phyloP scores from a whole-genome alignment of 2,797 vertebrate species.

The Myiotriccus ornatus region DNA sequence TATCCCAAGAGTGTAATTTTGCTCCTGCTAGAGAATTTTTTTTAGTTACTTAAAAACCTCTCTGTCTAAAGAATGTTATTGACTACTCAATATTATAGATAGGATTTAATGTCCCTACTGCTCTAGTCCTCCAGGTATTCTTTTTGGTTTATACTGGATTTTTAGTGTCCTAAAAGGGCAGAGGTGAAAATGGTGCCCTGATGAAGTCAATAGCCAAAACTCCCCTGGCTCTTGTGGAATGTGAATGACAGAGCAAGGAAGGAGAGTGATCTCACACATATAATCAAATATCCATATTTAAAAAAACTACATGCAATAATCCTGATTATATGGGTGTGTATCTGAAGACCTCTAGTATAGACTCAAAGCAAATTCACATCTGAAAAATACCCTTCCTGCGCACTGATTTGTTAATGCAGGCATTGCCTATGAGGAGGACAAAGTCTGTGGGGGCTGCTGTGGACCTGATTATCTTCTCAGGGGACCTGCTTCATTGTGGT shows the following conservation, averaged over 20 bases:
- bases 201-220: background rate
- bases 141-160: background rate
- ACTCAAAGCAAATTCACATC: background rate
- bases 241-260: background rate
- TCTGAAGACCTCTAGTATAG: background rate
- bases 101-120: background rate
- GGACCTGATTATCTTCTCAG: background rate
- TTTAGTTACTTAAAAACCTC: background rate
- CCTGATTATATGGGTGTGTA: background rate
- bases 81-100: background rate
- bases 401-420: background rate
- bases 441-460: background rate
- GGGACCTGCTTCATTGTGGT: background rate
- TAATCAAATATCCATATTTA: background rate
- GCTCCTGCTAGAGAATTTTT: background rate
- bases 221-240: background rate
- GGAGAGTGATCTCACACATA: background rate
- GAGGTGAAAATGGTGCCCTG: background rate
- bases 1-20: slow-evolving; percentile 22
- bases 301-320: background rate
- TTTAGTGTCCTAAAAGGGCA: background rate
- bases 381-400: background rate
- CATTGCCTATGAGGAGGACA: background rate
- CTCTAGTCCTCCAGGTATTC: background rate
- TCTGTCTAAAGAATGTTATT: background rate